phyloP scores from a whole-genome alignment of 2,113 vertebrate species.

The Bungarus multicinctus region DNA sequence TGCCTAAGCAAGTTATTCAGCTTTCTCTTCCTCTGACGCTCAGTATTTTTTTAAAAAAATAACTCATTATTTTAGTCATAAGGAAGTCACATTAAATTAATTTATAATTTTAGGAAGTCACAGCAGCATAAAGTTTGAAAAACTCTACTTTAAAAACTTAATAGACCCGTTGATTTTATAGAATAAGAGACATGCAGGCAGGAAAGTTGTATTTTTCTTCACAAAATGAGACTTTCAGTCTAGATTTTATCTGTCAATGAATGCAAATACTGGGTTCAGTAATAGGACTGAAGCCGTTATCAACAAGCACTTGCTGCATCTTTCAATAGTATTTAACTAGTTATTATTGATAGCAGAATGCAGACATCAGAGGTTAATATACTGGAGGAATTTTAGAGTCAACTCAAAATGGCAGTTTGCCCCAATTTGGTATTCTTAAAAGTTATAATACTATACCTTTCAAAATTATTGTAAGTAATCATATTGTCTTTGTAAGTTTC shows the following conservation, averaged over 20 bases:
- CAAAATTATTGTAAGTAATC: background rate
- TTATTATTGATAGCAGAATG: background rate
- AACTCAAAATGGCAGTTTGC: background rate
- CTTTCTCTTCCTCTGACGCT: background rate
- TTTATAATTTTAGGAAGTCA: background rate
- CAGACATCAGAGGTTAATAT: background rate
- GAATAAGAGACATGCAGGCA: background rate
- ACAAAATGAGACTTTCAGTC: background rate
- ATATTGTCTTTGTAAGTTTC: background rate
- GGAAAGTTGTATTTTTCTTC: background rate
- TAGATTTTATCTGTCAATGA: background rate
- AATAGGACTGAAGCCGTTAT: background rate
- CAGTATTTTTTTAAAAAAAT: background rate
- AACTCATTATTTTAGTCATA: too few species aligned
- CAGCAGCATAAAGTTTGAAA: background rate
- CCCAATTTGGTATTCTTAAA: background rate
- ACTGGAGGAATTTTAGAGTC: background rate
- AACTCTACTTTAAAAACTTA: background rate
- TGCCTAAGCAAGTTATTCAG: background rate
- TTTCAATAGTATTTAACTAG: background rate
- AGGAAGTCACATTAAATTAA: slow-evolving; percentile 11
- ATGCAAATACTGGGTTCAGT: background rate
- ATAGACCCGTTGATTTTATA: too few species aligned
- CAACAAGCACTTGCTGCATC: too few species aligned
- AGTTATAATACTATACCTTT: background rate